Evolutionary conservation across 2,888 invertebrate genomes (phyloP).

Genomic region (Euphydryas editha): DNA sequence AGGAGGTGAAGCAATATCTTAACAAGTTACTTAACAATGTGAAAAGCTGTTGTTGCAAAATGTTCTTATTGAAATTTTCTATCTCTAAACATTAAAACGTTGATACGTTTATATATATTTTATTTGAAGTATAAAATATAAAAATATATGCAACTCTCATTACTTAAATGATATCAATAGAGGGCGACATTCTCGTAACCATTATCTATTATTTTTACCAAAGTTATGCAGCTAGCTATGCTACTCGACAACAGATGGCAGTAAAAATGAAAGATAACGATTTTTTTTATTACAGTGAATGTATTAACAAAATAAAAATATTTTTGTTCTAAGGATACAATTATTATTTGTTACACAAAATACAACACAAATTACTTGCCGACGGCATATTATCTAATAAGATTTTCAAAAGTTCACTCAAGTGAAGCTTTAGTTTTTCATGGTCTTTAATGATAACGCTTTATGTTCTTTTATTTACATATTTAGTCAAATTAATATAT

Average conservation of each 20-base stretch:
- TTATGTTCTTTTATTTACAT: too few relatives aligned
- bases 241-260: conserved; percentile 3
- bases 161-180: background rate
- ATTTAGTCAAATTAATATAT: too few relatives aligned
- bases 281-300: background rate
- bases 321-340: too few relatives aligned
- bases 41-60: background rate
- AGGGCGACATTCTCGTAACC: background rate
- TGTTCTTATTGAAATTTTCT: background rate
- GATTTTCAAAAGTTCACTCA: too few relatives aligned
- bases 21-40: background rate
- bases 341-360: too few relatives aligned
- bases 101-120: background rate
- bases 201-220: background rate
- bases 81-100: background rate
- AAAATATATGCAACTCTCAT: background rate
- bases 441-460: too few relatives aligned
- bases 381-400: too few relatives aligned
- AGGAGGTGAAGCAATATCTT: too few relatives aligned
- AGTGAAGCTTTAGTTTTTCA: too few relatives aligned
- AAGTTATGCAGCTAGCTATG: background rate
- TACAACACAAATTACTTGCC: too few relatives aligned
- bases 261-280: background rate
- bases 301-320: too few relatives aligned
- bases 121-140: background rate